phyloP scores from a whole-genome alignment of 2,797 vertebrate species.

The Erpetoichthys calabaricus region DNA sequence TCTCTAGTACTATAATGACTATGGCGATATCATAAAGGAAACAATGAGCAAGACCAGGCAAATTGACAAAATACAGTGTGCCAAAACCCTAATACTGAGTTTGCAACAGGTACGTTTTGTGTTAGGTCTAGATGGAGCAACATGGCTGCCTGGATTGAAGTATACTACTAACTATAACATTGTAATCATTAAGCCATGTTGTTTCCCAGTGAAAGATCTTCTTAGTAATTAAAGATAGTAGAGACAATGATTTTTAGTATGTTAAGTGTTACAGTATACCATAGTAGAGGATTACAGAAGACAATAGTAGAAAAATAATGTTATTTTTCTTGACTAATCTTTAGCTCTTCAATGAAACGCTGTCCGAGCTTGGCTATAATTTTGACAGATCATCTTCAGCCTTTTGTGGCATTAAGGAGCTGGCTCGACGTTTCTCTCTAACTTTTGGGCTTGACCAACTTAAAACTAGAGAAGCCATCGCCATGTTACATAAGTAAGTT shows the following conservation, averaged over 20 bases:
- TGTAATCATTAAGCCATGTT: too few species aligned
- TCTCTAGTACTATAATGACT: slow-evolving; percentile 93
- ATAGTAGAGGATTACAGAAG: too few species aligned
- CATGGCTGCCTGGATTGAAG: too few species aligned
- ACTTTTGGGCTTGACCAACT: slow-evolving; percentile 95
- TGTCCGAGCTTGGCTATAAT: slow-evolving; percentile 88
- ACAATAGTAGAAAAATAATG: not conserved
- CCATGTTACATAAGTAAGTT: slow-evolving; percentile 96
- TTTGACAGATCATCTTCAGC: slow-evolving; percentile 92
- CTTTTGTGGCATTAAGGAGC: slow-evolving; percentile 94
- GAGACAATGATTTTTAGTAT: too few species aligned
- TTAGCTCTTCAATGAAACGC: slow-evolving; percentile 96
- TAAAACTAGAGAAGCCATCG: slow-evolving; percentile 96
- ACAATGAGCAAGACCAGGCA: slow-evolving; percentile 98
- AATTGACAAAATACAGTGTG: slow-evolving; percentile 97
- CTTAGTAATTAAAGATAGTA: too few species aligned
- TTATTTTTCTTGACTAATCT: slow-evolving; percentile 16
- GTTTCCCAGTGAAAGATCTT: too few species aligned
- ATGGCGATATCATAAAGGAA: slow-evolving; percentile 98
- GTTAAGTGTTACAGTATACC: too few species aligned
- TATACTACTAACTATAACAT: too few species aligned
- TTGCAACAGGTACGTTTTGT: slow-evolving; percentile 79
- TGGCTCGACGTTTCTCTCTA: slow-evolving; percentile 93
- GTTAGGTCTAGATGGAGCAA: not conserved
- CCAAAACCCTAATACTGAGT: slow-evolving; percentile 96